phyloP scores from a whole-genome alignment of 2,797 vertebrate genomes.

The Distichodus sexfasciatus region DNA sequence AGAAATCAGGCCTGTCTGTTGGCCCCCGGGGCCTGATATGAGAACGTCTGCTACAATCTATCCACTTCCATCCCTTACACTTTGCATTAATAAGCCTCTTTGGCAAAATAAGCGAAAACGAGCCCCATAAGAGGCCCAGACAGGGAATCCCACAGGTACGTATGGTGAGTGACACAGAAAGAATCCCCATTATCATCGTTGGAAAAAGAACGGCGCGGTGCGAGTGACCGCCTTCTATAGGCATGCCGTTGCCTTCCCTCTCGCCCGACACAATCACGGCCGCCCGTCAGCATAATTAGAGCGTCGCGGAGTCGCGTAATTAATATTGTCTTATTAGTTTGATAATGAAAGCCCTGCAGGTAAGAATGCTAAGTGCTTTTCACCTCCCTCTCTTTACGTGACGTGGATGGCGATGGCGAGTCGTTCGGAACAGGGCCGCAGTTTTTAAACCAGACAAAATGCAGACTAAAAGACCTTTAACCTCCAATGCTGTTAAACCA shows the following conservation, averaged over 20 bases:
- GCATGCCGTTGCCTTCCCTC: conserved; percentile 23
- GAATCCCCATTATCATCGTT: conserved; percentile 41
- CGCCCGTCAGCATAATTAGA: conserved; percentile 74
- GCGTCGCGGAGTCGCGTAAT: conserved; percentile 73
- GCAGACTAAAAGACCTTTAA: no score
- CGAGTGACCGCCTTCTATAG: conserved; percentile 44
- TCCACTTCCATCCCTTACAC: background rate
- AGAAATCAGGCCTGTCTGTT: no score
- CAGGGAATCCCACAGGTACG: conserved; percentile 30
- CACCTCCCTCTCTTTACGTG: conserved; percentile 42
- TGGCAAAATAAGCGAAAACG: conserved; percentile 1
- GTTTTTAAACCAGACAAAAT: no score
- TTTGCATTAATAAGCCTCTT: background rate
- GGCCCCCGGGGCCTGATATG: no score
- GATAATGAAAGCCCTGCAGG: conserved; percentile 78
- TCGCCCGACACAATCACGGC: conserved; percentile 59
- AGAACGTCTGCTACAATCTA: background rate
- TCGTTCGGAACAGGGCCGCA: conserved; percentile 12
- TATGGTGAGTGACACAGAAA: conserved; percentile 28
- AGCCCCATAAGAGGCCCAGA: background rate
- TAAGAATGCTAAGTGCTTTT: conserved; percentile 62
- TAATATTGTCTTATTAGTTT: conserved; percentile 77
- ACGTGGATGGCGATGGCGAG: conserved; percentile 43
- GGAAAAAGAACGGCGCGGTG: conserved; percentile 31
- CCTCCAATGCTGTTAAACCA: no score